phyloP scores from a whole-genome alignment of 2,888 invertebrate genomes.

The Asteroscopus sphinx region DNA sequence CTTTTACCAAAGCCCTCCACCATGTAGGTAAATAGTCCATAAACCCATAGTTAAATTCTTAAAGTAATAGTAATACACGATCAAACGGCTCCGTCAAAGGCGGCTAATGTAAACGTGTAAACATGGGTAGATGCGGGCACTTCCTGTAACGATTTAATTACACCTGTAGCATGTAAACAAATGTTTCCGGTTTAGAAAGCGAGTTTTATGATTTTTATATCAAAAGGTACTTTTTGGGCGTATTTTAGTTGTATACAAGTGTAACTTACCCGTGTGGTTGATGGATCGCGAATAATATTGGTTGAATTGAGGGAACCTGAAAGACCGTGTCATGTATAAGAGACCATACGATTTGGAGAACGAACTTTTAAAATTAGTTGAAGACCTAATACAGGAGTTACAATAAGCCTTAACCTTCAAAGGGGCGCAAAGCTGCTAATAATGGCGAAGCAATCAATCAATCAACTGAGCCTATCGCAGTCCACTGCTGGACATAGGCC shows the following conservation, averaged over 20 bases:
- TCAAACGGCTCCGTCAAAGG: conserved; percentile 67
- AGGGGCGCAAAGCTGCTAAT: no score
- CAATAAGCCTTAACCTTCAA: no score
- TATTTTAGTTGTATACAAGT: no score
- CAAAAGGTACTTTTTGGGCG: conserved; percentile 6
- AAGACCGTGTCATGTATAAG: no score
- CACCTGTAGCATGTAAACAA: conserved; percentile 71
- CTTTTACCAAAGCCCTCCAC: conserved; percentile 17
- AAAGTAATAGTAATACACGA: conserved; percentile 57
- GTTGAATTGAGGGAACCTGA: no score
- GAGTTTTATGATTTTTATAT: conserved; percentile 46
- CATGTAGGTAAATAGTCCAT: conserved; percentile 41
- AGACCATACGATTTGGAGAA: no score
- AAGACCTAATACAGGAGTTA: no score
- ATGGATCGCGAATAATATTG: no score
- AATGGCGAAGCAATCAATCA: no score
- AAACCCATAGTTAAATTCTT: conserved; percentile 44
- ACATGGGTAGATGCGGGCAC: conserved; percentile 49
- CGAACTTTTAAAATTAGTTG: no score
- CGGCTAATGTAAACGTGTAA: conserved; percentile 60
- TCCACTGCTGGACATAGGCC: no score
- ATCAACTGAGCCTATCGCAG: no score
- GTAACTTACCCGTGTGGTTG: neutral
- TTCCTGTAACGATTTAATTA: conserved; percentile 75
- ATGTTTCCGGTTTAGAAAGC: conserved; percentile 61